These are phyloP conservation scores for Odontesthes bonariensis DNA, from an alignment of 2,113 vertebrate genomes.

Conservation along the genomic window DNA sequence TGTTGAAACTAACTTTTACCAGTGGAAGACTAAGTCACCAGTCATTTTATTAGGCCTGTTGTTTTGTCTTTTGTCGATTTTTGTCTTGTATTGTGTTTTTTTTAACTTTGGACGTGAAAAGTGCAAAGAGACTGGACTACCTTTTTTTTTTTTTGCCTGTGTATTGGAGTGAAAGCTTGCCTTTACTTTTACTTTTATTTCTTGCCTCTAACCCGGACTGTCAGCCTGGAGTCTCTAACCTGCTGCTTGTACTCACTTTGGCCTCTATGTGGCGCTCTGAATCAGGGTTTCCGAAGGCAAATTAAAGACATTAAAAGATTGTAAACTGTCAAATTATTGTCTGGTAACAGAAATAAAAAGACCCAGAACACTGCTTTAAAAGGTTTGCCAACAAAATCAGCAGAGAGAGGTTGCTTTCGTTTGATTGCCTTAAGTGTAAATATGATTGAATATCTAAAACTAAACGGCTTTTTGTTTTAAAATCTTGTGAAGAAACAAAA, in stretches of 20 bases:
- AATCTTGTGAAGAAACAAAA: too few relatives aligned
- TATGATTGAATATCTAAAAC: too few relatives aligned
- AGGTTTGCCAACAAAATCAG: too few relatives aligned
- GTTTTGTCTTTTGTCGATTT: constrained; percentile 30
- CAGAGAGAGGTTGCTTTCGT: too few relatives aligned
- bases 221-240: constrained; percentile 58
- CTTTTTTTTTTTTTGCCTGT: constrained; percentile 19
- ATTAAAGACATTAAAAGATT: constrained; percentile 74
- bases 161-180: constrained; percentile 24
- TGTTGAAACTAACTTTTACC: constrained; percentile 45
- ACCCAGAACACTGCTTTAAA: background rate
- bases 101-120: constrained; percentile 38
- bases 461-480: too few relatives aligned
- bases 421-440: too few relatives aligned
- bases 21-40: constrained; percentile 20
- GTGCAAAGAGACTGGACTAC: constrained; percentile 14
- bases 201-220: constrained; percentile 38
- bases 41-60: constrained; percentile 27
- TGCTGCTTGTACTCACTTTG: constrained; percentile 67
- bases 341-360: background rate
- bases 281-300: constrained; percentile 69
- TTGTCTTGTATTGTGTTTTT: constrained; percentile 15
- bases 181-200: constrained; percentile 34
- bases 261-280: constrained; percentile 45
- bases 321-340: constrained; percentile 39